Conservation (phyloP, 2,797 vertebrate species). For the Alcedo atthis region DNA sequence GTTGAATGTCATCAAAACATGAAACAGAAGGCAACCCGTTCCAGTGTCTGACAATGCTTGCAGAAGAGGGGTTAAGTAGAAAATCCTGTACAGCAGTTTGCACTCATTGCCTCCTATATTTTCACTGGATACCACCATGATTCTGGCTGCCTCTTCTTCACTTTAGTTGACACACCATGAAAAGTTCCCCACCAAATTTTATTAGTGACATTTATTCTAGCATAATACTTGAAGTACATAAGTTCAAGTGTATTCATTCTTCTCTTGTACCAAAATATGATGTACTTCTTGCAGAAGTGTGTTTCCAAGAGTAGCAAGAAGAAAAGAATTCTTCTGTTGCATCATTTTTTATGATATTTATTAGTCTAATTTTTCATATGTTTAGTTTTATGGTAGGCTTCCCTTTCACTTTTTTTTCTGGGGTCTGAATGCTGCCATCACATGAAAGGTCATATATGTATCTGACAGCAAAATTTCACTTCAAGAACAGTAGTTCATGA, state of each 20-base stretch:
- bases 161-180: neutral
- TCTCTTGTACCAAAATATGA: neutral
- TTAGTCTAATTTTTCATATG: neutral
- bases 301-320: neutral
- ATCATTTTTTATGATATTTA: neutral
- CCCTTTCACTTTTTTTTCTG: neutral
- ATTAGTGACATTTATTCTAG: no score
- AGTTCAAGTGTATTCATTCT: no score
- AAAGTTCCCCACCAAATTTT: neutral
- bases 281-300: neutral
- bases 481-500: neutral
- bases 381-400: neutral
- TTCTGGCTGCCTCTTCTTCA: neutral
- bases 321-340: neutral
- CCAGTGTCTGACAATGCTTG: neutral
- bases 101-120: neutral
- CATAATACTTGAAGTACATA: no score
- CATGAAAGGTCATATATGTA: neutral
- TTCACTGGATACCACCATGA: neutral
- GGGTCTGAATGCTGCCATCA: neutral
- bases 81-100: neutral
- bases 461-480: constrained; percentile 18
- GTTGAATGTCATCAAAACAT: neutral
- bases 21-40: neutral
- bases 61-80: neutral